A percentile compares a stretch with the other conserved stretches of the same genome.
These are phyloP conservation scores for Steinernema feltiae DNA, from an alignment of 1,140 invertebrate species.

Conservation along the genomic window DNA sequence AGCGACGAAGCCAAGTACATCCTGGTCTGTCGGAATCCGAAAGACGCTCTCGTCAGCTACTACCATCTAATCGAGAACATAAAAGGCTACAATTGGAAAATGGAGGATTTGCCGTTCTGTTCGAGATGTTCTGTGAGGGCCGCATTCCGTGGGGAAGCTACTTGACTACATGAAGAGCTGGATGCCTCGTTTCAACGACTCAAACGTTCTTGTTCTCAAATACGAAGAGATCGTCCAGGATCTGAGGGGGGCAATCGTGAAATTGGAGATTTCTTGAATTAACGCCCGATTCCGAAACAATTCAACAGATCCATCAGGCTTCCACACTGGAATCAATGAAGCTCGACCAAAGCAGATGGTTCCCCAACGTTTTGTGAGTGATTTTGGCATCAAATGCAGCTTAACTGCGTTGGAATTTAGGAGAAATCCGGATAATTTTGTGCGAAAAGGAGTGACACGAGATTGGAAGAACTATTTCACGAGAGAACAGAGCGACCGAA, in stretches of 20 bases:
- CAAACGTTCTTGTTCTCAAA: slow-evolving; percentile 17
- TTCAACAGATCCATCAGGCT: background rate
- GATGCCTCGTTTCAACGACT: slow-evolving; percentile 43
- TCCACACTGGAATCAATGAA: slow-evolving; percentile 44
- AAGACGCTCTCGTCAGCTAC: slow-evolving; percentile 38
- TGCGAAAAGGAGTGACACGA: slow-evolving; percentile 55
- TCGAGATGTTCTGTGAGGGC: slow-evolving; percentile 54
- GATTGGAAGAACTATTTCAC: slow-evolving; percentile 60
- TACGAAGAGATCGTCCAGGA: slow-evolving; percentile 50
- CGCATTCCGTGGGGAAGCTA: slow-evolving; percentile 55
- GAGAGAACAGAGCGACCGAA: slow-evolving; percentile 52
- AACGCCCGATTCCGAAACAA: slow-evolving; percentile 23
- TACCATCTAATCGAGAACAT: slow-evolving; percentile 14
- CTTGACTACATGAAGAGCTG: slow-evolving; percentile 56
- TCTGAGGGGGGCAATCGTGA: slow-evolving; percentile 34
- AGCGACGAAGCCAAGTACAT: slow-evolving; percentile 6
- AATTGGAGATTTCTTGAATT: slow-evolving; percentile 47
- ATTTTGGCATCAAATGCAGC: background rate
- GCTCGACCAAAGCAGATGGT: slow-evolving; percentile 46
- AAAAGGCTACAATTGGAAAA: slow-evolving; percentile 36
- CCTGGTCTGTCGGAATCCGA: slow-evolving; percentile 28
- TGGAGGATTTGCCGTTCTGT: slow-evolving; percentile 53
- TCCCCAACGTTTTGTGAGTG: slow-evolving; percentile 45
- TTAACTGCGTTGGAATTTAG: slow-evolving; percentile 7
- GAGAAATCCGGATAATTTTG: slow-evolving; percentile 38